Evolutionary conservation across 64 coral and sea anemone genomes (phyloP), one percentile per base, ranked within the genome.

Genomic region (Dendrophyllia cribrosa): DNA sequence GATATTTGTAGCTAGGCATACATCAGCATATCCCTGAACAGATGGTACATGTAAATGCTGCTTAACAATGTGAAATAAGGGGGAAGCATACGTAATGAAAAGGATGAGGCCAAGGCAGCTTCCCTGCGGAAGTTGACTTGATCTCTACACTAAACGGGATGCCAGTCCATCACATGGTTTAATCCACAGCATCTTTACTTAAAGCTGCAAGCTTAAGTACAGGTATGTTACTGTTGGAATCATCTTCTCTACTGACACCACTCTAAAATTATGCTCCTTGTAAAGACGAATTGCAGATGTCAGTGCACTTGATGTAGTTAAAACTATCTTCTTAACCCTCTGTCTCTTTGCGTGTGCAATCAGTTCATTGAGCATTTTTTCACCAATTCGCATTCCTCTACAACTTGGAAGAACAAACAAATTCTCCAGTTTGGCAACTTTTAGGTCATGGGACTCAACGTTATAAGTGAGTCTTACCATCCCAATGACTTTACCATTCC

Each of bases 321-420:
- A 59, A 4, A 83, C 11, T 5, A 91, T 26, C 53, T 72, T 72
- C 2, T 48, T 68, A 16, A 82, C 43, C 2, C 75, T 74, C 8
- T 73, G 9, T 59, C 65, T 79, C n/a, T 83, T 83, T 15, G 70
- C 72, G 59, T 72, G 64, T 7, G 51, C 14, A 5, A 72, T 51
- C 23, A 91, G 5, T 71, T 81, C 77, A 43, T 22, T 61, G 14
- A 91, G 4, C 9, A 91, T 9, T 46, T 58, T 43, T 13, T 16
- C 83, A 9, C 48, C 66, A 45, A 83, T 91, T 9, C 89, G 77
- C 65, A 58, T 81, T 67, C 65, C n/a, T 44, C 78, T 59, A 58
- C 25, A 66, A 44, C 24, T 43, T 47, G 50, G 58, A 47, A 46
- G 47, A 17, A 91, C 77, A 55, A 62, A 91, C 89, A 91, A 83